Base-by-base conservation (phyloP, 2,113 vertebrate genomes). In the Choloepus hoffmanni region DNA sequence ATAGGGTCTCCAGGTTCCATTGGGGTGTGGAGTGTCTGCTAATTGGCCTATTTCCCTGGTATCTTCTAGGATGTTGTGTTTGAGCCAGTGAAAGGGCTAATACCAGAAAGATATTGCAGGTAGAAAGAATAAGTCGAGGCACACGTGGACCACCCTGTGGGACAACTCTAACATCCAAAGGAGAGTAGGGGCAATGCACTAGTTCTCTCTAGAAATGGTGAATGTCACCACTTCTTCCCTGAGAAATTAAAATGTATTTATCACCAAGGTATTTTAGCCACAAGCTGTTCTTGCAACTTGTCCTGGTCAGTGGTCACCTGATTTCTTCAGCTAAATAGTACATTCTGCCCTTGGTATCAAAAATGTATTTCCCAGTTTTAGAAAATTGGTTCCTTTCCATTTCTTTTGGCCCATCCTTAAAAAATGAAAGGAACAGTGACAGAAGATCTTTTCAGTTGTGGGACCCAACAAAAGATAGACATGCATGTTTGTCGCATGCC, bases 401-500 rank as follows among this genome's bases (percentile, higher is more conserved):
- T 72, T 94, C 60, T 94, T 55, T 96, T 55, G 65, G 43, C 58
- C 55, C 28, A 16, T 91, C 84, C 40, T 90, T 79, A 36, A 92
- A 76, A 95, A 92, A 23, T 73, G 90, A 95, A 93, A 94, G 48
- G 79, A 94, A 33, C 62, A n/a, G 16, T 50, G 21, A 21, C 45
- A 15, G 72, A 12, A 48, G 53, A 43, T 43, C 67, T 74, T 85
- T 87, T 74, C 9, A 45, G 26, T 28, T 4, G 2, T 48, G 50
- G 67, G 94, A 43, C 86, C 58, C 89, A 73, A 30, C 7, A 82
- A 83, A 43, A 89, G 63, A 73, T 16, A 88, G 43, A 65, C n/a
- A 23, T 81, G 68, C 90, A 89, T 96, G 95, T 95, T 82, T 50
- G 73, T 62, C 90, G 96, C 96, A 86, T 50, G 84, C 89, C 78